phyloP scores from a whole-genome alignment of 2,113 vertebrate species.

The Lipophrys pholis region DNA sequence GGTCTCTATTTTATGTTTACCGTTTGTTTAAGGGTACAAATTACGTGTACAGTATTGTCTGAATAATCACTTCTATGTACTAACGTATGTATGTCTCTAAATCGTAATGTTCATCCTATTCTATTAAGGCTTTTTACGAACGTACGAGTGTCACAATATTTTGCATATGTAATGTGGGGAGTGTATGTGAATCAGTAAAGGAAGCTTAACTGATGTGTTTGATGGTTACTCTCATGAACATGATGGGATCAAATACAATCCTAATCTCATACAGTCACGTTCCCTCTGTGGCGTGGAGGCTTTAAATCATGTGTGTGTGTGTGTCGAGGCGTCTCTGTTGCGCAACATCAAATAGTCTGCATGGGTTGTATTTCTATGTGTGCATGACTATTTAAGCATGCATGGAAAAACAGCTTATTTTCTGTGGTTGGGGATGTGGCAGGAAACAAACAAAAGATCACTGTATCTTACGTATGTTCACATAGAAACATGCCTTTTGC shows the following conservation, averaged over 20 bases:
- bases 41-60: neutral
- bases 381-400: slow-evolving; percentile 4
- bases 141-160: slow-evolving; percentile 10
- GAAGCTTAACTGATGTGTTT: slow-evolving; percentile 37
- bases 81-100: neutral
- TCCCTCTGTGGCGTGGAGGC: slow-evolving; percentile 50
- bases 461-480: neutral
- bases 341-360: slow-evolving; percentile 22
- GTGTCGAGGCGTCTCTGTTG: slow-evolving; percentile 5
- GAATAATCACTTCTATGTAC: too few relatives aligned
- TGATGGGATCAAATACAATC: slow-evolving; percentile 61
- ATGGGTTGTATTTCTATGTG: slow-evolving; percentile 4
- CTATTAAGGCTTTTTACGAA: neutral
- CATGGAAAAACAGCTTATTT: slow-evolving; percentile 5
- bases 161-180: neutral
- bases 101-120: neutral
- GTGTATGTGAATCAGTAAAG: slow-evolving; percentile 17
- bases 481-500: neutral
- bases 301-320: slow-evolving; percentile 48
- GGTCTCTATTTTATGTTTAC: slow-evolving; percentile 31
- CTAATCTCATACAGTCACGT: slow-evolving; percentile 58
- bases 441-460: neutral
- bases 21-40: neutral
- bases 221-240: slow-evolving; percentile 47
- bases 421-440: neutral